Percentiles rank a stretch among this genome's conserved stretches.
Evolutionary conservation across 2,888 invertebrate species (phyloP).

Genomic region (Taphrorychus bicolor): DNA sequence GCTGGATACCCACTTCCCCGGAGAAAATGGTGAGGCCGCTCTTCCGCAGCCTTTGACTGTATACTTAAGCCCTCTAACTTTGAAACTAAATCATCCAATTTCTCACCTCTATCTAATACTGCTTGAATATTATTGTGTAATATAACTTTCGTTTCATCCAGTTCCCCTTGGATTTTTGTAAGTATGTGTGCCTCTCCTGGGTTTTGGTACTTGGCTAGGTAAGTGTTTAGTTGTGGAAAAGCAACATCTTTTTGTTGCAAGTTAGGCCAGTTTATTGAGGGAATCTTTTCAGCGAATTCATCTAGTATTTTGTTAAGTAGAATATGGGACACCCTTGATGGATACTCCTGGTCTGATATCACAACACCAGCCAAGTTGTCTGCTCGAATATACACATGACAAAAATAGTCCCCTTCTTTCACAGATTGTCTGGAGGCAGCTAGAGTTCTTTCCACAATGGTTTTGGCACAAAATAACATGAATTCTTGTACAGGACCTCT

Average conservation of each 20-base stretch:
- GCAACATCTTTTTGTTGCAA: slow-evolving; percentile 72
- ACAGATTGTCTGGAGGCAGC: slow-evolving; percentile 87
- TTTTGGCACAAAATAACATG: slow-evolving; percentile 95
- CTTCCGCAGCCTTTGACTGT: slow-evolving; percentile 97
- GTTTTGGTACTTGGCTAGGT: slow-evolving; percentile 91
- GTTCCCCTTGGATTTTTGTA: slow-evolving; percentile 95
- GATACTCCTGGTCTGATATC: slow-evolving; percentile 98
- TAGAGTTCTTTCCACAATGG: slow-evolving; percentile 92
- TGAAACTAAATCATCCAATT: slow-evolving; percentile 94
- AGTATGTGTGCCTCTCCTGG: slow-evolving; percentile 98
- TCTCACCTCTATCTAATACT: slow-evolving; percentile 96
- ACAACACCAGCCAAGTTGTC: slow-evolving; percentile 90
- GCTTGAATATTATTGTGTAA: slow-evolving; percentile 92
- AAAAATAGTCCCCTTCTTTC: slow-evolving; percentile 95
- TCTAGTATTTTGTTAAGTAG: slow-evolving; percentile 93
- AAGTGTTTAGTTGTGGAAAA: slow-evolving; percentile 70
- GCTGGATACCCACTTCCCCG: no score
- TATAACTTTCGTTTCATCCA: slow-evolving; percentile 99
- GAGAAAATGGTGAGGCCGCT: no score
- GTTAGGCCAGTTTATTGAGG: slow-evolving; percentile 76
- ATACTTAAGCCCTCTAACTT: slow-evolving; percentile 96
- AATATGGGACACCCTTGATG: slow-evolving; percentile 95
- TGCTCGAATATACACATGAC: slow-evolving; percentile 94
- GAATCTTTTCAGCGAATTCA: slow-evolving; percentile 84
- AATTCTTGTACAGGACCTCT: slow-evolving; percentile 96